Evolutionary conservation across 2,888 invertebrate species (phyloP), one percentile per base, ranked within the genome.

Genomic region (Drosophila prolongata): DNA sequence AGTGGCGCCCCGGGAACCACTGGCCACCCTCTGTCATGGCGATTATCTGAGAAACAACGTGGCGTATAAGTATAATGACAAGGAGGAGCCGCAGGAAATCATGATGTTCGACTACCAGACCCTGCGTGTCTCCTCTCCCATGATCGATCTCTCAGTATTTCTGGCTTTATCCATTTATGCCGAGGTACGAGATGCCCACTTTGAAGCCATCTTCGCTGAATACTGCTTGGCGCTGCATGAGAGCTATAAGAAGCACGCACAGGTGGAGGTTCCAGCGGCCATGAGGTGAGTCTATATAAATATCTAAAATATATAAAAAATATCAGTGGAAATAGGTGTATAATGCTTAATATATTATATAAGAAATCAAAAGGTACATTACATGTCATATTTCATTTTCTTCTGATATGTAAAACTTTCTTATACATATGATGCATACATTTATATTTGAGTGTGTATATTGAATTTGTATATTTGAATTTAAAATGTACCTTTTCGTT

Each of bases 51-150:
- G 92, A 27, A 92, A 92, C 42, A 92, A 92, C 75, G 81, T 92
- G 30, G 92, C 92, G 1, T 92, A 86, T 53, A 89, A 83, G 59
- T 92, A 92, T 49, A 77, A 76, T 1, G 67, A 79, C 30, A 73
- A 73, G 13, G 73, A 58, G 0, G 57, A 47, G 10, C 91, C 92
- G 1, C 49, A 67, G 3, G 90, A 87, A 3, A 78, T 89, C 1
- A 90, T 92, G 85, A 91, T 92, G 91, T 92, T 92, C 57, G 92
- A 92, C 80, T 90, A 92, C 47, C 92, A 92, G 77, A 92, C 92
- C 0, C 65, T 92, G 44, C 86, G 91, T 1, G 71, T 90, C 42
- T 82, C 86, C 8, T 92, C 92, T 13, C 92, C 92, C 37, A 92
- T 92, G 92, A 53, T 92, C 0, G 92, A 92, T 72, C 75, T 92